Conservation (phyloP, 2,113 vertebrate genomes). For the Antechinus stuartii region DNA sequence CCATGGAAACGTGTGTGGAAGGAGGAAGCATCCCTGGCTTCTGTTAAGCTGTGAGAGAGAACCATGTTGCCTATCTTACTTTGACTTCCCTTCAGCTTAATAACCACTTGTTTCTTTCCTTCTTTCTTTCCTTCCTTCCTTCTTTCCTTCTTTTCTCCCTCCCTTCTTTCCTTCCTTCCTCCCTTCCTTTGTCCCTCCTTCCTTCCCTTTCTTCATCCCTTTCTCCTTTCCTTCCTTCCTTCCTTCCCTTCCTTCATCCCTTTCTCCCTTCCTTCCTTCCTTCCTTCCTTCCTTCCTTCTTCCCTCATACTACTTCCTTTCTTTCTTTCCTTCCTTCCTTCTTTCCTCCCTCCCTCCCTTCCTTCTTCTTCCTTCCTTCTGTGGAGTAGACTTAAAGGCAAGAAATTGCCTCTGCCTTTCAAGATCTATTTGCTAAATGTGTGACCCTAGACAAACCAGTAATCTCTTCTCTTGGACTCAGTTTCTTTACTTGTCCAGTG, state of each 20-base stretch:
- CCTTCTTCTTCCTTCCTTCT: neutral
- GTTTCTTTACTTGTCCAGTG: neutral
- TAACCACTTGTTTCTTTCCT: too few relatives aligned
- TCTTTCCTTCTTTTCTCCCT: neutral
- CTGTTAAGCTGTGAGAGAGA: neutral
- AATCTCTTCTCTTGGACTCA: neutral
- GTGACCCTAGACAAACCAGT: neutral
- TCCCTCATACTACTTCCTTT: too few relatives aligned
- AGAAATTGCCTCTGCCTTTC: neutral
- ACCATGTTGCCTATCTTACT: neutral
- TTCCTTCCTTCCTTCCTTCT: neutral
- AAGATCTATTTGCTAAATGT: neutral
- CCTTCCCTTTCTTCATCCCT: too few relatives aligned
- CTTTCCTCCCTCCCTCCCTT: neutral
- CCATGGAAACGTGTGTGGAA: neutral
- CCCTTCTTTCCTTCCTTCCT: too few relatives aligned
- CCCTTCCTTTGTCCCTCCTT: too few relatives aligned
- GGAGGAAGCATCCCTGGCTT: neutral
- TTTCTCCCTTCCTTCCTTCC: neutral
- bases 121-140: neutral
- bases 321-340: neutral
- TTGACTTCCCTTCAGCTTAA: neutral
- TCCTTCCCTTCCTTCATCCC: too few relatives aligned
- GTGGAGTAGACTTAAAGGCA: neutral
- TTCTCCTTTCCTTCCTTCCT: too few relatives aligned